Evolutionary conservation across 2,888 invertebrate species (phyloP).

Genomic region (Minunthozetes semirufus): DNA sequence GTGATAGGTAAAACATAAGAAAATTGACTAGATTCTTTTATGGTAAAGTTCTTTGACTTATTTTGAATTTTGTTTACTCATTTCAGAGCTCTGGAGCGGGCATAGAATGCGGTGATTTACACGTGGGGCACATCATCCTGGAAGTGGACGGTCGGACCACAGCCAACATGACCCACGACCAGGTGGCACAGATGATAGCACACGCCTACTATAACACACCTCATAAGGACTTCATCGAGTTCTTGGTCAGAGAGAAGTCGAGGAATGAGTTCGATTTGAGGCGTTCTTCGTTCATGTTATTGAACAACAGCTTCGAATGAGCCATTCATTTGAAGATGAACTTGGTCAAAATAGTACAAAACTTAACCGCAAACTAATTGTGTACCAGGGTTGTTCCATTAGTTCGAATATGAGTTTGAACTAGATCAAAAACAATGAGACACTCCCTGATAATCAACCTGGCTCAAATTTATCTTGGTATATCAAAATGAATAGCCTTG

Average conservation of each 20-base stretch:
- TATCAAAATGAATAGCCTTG: too few species aligned
- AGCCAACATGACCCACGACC: slow-evolving; percentile 71
- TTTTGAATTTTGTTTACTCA: slow-evolving; percentile 25
- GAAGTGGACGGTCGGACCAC: slow-evolving; percentile 73
- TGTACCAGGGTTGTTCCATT: too few species aligned
- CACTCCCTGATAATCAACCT: too few species aligned
- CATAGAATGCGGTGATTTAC: slow-evolving; percentile 80
- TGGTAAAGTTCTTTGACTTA: not conserved
- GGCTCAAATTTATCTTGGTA: too few species aligned
- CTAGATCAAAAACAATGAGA: too few species aligned
- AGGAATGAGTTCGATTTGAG: slow-evolving; percentile 40
- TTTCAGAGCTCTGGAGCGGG: slow-evolving; percentile 63
- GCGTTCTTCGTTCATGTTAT: slow-evolving; percentile 42
- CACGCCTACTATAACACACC: slow-evolving; percentile 85
- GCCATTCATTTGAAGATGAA: not conserved
- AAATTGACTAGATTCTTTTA: too few species aligned
- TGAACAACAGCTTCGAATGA: slow-evolving; percentile 39
- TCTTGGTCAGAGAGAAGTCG: slow-evolving; percentile 60
- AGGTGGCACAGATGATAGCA: slow-evolving; percentile 83
- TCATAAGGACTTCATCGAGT: slow-evolving; percentile 74
- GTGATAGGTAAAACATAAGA: too few species aligned
- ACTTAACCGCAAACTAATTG: too few species aligned
- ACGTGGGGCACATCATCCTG: slow-evolving; percentile 87
- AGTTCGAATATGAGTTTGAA: too few species aligned
- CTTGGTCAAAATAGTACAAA: too few species aligned